These are phyloP conservation scores for Neuroterus valhalla DNA, from an alignment of 1,140 invertebrate genomes.

Conservation along the genomic window DNA sequence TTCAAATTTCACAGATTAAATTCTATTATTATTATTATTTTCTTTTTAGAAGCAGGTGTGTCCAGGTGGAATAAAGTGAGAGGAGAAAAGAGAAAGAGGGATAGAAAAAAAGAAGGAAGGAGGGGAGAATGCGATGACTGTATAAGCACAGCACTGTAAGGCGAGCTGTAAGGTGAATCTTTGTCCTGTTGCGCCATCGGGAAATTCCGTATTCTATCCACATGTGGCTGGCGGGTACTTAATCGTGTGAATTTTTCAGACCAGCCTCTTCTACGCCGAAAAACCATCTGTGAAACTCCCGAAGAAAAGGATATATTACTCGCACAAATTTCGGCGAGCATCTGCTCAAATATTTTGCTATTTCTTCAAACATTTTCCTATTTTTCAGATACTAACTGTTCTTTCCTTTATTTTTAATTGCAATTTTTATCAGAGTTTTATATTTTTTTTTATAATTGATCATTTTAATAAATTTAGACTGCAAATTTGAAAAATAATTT, in stretches of 20 bases:
- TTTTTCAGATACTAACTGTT: neutral
- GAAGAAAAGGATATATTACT: neutral
- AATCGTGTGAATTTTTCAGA: slow-evolving; percentile 27
- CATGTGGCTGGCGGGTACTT: neutral
- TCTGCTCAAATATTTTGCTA: neutral
- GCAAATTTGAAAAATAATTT: too few species aligned
- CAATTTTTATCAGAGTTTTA: too few species aligned
- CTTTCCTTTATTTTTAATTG: too few species aligned
- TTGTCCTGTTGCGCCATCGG: slow-evolving; percentile 55
- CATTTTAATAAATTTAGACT: too few species aligned
- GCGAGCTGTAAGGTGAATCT: slow-evolving; percentile 64
- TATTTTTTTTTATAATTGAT: too few species aligned
- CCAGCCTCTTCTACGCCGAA: neutral
- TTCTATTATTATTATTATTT: slow-evolving; percentile 24
- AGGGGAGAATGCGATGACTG: slow-evolving; percentile 46
- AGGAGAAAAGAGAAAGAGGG: slow-evolving; percentile 31
- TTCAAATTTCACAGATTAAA: neutral
- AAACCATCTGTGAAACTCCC: slow-evolving; percentile 15
- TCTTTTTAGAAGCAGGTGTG: neutral
- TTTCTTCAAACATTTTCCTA: neutral
- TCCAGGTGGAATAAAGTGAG: neutral
- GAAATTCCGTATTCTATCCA: slow-evolving; percentile 44
- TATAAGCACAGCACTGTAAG: too few species aligned
- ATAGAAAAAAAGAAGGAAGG: slow-evolving; percentile 27
- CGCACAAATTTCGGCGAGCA: neutral